Evolutionary conservation across 2,888 invertebrate genomes (phyloP), one percentile per base, ranked within the genome.

Genomic region (Lampropteryx suffumata): DNA sequence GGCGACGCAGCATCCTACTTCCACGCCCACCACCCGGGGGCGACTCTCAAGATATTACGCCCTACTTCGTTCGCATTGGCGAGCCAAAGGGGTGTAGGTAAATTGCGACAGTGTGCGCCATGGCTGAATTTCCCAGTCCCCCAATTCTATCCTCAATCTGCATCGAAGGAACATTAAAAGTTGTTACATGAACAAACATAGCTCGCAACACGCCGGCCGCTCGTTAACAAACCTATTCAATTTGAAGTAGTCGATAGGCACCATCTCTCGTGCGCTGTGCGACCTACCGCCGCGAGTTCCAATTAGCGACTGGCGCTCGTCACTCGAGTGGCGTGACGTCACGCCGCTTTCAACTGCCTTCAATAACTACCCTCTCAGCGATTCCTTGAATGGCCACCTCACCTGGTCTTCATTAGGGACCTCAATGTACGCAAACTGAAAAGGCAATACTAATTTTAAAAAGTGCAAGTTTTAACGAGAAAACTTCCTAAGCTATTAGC

Each of bases 1-100:
- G 82, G 90, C 89, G 83, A 92, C 92, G 90, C 92, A 91, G 91
- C 90, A 90, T 89, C 92, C 92, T 87, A 85, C 86, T 90, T 86
- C 90, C 89, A 88, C 90, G 84, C 90, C 90, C 87, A 82, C 92
- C 84, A 90, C 86, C 86, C 79, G 82, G 87, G 87, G 86, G 82
- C 83, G 84, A 85, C 84, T 88, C 85, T 87, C 84, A 84, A 89
- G 88, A 84, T 87, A 87, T 85, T 84, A 86, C 89, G 86, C 88
- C 86, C 87, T 86, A 84, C 85, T 84, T 83, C 85, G 84, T 76
- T 78, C 84, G 87, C 81, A 86, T 86, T 87, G 87, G 88, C 75
- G 87, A 84, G 82, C 78, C 74, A 84, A 87, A 88, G 84, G 88
- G 86, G 90, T 87, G 86, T 87, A 82, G 76, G 76, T 71, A 69